Evolutionary conservation across 2,797 vertebrate species (phyloP), one percentile per base, ranked within the genome.

Genomic region (Pseudomugil tenellus): DNA sequence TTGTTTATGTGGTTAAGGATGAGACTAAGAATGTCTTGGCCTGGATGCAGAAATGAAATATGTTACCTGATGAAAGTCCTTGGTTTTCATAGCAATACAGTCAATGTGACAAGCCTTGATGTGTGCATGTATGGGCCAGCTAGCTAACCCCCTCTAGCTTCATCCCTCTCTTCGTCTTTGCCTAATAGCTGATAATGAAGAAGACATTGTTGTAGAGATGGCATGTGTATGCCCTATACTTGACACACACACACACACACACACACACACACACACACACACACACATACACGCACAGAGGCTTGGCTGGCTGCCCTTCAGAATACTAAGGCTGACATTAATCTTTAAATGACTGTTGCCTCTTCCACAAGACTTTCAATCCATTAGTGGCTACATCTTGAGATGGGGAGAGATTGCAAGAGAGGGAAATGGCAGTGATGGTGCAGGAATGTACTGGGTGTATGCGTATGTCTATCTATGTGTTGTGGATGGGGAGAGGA

Each of bases 281-380:
- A 72, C 67, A 69, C 16, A 60, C 26, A 74, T 53, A 64, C 59
- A 61, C 58, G 54, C 61, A 25, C 32, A 51, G 37, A 71, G 57
- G 29, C 71, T 39, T 71, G 65, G 63, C 79, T 68, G 76, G 70
- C 84, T 87, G 89, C 90, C 92, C 92, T 93, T 94, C 90, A 93
- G 82, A 91, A 92, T 88, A 88, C 87, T 76, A 79, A 74, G 86
- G 79, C 85, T 87, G 87, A 89, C 87, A 93, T 93, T 93, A 91
- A 92, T 94, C 91, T 93, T 91, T 91, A 90, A 92, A 92, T 91
- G 89, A 90, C 91, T 92, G 87, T 91, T 88, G 87, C 86, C 87
- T 92, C 91, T 90, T 89, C 86, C 78, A 74, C 79, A 91, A 91
- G 90, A 91, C 89, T 91, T 91, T 85, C 86, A 93, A 91, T 93